Percentiles rank a stretch among this genome's conserved stretches.
Conservation (phyloP, 2,888 invertebrate species). For the Trissolcus brochymenae region DNA sequence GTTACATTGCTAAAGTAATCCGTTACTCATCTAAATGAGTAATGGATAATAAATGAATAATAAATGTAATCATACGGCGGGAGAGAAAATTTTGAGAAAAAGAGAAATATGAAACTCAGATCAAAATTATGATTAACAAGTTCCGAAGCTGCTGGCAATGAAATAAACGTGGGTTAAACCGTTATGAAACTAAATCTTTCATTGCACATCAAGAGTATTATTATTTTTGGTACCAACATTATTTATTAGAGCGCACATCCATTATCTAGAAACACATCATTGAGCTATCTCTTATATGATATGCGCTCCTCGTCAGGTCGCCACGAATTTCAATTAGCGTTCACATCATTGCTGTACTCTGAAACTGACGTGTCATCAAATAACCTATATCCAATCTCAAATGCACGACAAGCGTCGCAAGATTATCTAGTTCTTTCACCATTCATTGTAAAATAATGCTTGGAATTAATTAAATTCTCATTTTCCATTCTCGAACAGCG, state of each 20-base stretch:
- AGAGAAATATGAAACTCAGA: too few species aligned
- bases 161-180: too few species aligned
- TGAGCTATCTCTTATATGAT: conserved; percentile 50
- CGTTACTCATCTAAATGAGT: too few species aligned
- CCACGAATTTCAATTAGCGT: conserved; percentile 59
- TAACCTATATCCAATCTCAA: conserved; percentile 50
- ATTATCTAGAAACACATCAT: conserved; percentile 49
- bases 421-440: conserved; percentile 37
- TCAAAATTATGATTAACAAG: too few species aligned
- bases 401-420: conserved; percentile 27
- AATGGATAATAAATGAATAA: too few species aligned
- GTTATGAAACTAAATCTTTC: not conserved
- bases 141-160: too few species aligned
- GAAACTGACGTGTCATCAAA: conserved; percentile 56
- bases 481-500: conserved; percentile 4
- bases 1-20: not conserved
- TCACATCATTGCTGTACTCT: conserved; percentile 48
- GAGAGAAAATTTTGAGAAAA: too few species aligned
- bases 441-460: conserved; percentile 25
- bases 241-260: conserved; percentile 26
- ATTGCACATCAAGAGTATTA: conserved; percentile 16
- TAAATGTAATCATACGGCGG: too few species aligned
- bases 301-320: conserved; percentile 55
- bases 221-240: conserved; percentile 39
- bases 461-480: conserved; percentile 20